phyloP scores from a whole-genome alignment of 2,113 vertebrate genomes.

The Erythrocebus patas region DNA sequence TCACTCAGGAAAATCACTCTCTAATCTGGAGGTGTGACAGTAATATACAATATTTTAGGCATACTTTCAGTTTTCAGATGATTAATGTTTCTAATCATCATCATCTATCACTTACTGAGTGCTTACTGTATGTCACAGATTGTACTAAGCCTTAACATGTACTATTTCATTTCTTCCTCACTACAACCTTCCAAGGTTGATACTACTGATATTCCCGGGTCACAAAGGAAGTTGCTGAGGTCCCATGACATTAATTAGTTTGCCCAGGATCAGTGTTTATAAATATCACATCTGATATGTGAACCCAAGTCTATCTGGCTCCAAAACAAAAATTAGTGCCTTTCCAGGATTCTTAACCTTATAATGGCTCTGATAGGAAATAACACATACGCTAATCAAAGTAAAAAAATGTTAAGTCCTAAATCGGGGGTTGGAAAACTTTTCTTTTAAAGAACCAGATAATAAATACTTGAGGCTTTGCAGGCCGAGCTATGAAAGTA shows the following conservation, averaged over 20 bases:
- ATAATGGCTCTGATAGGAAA: not conserved
- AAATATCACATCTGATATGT: not conserved
- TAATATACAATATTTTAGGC: not conserved
- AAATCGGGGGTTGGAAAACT: not conserved
- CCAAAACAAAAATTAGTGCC: constrained; percentile 25
- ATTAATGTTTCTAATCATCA: not conserved
- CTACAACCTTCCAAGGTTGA: not conserved
- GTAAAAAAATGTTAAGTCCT: constrained; percentile 11
- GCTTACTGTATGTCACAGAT: not conserved
- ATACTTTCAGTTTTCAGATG: no score
- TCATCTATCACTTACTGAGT: not conserved
- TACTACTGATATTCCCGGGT: not conserved
- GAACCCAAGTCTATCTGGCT: not conserved
- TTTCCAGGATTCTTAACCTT: not conserved
- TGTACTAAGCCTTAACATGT: not conserved
- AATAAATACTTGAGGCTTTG: not conserved
- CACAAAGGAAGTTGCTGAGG: not conserved
- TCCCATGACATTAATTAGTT: not conserved
- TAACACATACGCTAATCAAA: not conserved
- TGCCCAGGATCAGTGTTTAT: not conserved
- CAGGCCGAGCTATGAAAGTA: not conserved
- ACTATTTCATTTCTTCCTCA: not conserved
- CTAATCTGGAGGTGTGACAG: not conserved
- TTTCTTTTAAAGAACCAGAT: constrained; percentile 12
- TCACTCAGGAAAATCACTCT: not conserved